Conservation (phyloP, 2,113 vertebrate species). For the Phaethon lepturus region DNA sequence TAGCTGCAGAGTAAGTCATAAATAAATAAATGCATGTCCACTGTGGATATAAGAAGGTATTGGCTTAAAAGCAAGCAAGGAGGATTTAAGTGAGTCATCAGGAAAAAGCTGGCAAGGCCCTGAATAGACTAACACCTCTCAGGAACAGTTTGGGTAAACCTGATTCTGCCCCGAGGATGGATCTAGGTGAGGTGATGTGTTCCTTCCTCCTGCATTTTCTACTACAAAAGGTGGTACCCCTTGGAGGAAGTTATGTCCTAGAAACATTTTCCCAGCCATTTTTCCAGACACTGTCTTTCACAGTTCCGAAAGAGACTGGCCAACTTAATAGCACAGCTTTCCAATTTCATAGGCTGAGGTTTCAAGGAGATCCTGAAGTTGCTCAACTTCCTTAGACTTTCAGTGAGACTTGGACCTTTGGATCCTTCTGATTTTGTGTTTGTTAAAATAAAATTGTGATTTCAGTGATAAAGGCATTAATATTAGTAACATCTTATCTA, state of each 20-base stretch:
- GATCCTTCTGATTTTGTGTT: neutral
- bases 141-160: neutral
- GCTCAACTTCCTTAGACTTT: neutral
- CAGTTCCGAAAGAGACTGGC: neutral
- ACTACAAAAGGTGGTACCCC: neutral
- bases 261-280: neutral
- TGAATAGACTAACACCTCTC: neutral
- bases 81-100: conserved; percentile 6
- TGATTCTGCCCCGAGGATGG: neutral
- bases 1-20: neutral
- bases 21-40: conserved; percentile 16
- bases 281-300: neutral
- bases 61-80: conserved; percentile 2
- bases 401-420: neutral
- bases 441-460: neutral
- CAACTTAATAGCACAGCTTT: neutral
- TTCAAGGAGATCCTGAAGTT: neutral
- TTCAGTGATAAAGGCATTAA: neutral
- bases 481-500: neutral
- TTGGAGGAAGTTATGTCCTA: neutral
- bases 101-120: neutral
- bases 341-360: neutral
- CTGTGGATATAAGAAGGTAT: neutral
- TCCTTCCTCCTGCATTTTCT: neutral
- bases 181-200: neutral